These are phyloP conservation scores for Euzetes globulus DNA, from an alignment of 2,888 invertebrate genomes.

Conservation along the genomic window DNA sequence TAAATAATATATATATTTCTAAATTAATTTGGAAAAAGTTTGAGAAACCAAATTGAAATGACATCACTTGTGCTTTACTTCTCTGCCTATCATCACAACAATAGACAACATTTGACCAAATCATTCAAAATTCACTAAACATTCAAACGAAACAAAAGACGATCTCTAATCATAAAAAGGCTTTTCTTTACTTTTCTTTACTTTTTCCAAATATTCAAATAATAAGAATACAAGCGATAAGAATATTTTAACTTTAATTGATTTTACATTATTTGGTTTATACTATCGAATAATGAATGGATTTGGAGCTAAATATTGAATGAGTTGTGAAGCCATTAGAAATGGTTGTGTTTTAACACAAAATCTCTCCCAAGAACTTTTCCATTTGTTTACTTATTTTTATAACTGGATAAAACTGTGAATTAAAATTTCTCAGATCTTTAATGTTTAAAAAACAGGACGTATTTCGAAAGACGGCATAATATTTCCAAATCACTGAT, in stretches of 20 bases:
- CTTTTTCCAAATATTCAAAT: background rate
- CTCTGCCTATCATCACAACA: background rate
- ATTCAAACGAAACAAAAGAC: background rate
- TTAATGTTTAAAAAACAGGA: too few species aligned
- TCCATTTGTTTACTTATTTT: too few species aligned
- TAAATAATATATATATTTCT: constrained; percentile 5
- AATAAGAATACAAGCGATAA: background rate
- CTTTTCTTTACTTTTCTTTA: background rate
- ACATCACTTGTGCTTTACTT: background rate
- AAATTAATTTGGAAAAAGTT: background rate
- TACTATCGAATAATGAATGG: too few species aligned
- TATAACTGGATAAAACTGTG: too few species aligned
- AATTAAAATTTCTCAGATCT: too few species aligned
- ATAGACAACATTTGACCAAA: background rate
- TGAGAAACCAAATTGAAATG: background rate
- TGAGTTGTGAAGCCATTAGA: too few species aligned
- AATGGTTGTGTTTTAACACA: too few species aligned
- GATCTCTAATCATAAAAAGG: background rate
- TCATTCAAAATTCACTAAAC: background rate
- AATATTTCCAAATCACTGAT: background rate
- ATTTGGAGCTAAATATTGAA: too few species aligned
- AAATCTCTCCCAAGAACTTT: too few species aligned
- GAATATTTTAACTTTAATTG: too few species aligned
- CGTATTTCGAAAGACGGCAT: background rate
- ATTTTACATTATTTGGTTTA: background rate